Percentiles rank a stretch among this genome's conserved stretches.
Conservation (phyloP, 1,140 invertebrate species). For the Nixonia krombeini region DNA sequence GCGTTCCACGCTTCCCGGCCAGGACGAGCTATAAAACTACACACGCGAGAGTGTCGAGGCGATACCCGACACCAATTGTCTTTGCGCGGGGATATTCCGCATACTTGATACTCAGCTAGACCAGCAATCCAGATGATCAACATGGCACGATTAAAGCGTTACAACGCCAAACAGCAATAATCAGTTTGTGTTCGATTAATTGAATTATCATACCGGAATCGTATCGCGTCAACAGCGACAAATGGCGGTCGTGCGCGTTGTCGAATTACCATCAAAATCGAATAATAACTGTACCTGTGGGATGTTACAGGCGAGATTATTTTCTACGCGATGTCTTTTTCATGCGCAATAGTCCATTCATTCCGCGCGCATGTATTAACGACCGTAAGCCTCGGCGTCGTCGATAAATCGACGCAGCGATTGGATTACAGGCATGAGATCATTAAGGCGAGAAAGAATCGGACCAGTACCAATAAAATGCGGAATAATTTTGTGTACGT, state of each 20-base stretch:
- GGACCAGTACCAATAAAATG: conserved; percentile 13
- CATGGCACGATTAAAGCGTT: no score
- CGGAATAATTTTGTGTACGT: conserved; percentile 26
- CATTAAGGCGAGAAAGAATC: conserved; percentile 25
- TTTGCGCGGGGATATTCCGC: conserved; percentile 47
- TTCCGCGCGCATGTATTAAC: not conserved
- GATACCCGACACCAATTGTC: conserved; percentile 12
- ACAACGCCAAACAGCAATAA: no score
- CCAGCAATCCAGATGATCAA: no score
- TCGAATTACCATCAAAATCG: not conserved
- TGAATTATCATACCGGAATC: no score
- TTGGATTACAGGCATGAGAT: conserved; percentile 29
- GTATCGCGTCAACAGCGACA: no score
- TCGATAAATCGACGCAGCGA: conserved; percentile 33
- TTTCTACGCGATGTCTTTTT: not conserved
- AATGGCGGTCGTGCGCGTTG: no score
- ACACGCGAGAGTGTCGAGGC: conserved; percentile 8
- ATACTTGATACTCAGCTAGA: no score
- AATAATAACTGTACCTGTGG: not conserved
- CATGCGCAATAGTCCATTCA: not conserved
- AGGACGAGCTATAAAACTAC: conserved; percentile 25
- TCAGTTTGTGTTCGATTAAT: no score
- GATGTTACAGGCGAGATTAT: not conserved
- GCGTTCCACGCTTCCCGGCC: conserved; percentile 14
- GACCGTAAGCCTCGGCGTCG: not conserved